Evolutionary conservation across 2,113 vertebrate species (phyloP), one percentile per base, ranked within the genome.

Genomic region (Heloderma charlesbogerti): DNA sequence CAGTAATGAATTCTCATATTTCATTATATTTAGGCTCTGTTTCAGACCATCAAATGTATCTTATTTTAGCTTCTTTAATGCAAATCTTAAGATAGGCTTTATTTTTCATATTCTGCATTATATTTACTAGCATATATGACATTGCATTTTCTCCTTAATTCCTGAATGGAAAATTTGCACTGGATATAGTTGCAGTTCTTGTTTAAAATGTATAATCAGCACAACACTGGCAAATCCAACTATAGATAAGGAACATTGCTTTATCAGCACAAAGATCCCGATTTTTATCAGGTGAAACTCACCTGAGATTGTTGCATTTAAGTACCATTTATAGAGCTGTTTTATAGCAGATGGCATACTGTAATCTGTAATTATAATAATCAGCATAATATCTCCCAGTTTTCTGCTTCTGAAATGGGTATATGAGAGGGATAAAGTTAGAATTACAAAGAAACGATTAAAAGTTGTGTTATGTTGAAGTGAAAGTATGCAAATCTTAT

Each of bases 211-310:
- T 89, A 79, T 87, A 89, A 72, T 95, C 93, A 94, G 77, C 88
- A 92, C 69, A 79, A 54, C 81, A 22, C 37, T 57, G 48, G 71
- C 60, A 80, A n/a, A 80, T 88, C 40, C 15, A 45, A 27, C 34
- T 84, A 10, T 48, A 48, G 31, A 3, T 57, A 45, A 91, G 89
- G 93, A 94, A 94, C 89, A 80, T 94, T 95, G 94, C 91, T 91
- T 94, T 88, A 91, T 95, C 93, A 96, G 95, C 94, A 94, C 51
- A 67, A 86, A 87, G 78, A 86, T 77, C 60, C 87, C 86, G 82
- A 79, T 86, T 91, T 91, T 78, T 81, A 92, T 91, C 88, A 87
- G 81, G 88, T 92, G 63, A 92, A 91, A n/a, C 29, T 88, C 78
- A 82, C 78, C 29, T 89, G 69, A 81, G 43, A 75, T 91, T 48